Percentiles rank a stretch among this genome's conserved stretches.
phyloP scores from a whole-genome alignment of 1,140 invertebrate genomes.

The Periplaneta americana region DNA sequence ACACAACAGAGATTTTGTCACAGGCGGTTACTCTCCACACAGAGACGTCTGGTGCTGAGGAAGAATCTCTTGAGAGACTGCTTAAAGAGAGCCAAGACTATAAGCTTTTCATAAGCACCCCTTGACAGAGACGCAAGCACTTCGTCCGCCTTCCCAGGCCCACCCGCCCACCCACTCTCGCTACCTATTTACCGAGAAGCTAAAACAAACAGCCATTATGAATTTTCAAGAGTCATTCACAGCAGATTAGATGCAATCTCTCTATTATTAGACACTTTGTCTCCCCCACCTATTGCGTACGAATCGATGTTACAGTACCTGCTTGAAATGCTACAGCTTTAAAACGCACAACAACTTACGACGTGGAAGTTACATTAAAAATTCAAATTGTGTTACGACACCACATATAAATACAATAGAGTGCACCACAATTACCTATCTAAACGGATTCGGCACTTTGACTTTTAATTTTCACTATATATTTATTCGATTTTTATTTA shows the following conservation, averaged over 20 bases:
- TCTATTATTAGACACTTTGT: neutral
- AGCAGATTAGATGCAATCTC: neutral
- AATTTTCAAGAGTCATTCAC: neutral
- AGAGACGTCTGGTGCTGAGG: neutral
- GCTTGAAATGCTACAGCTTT: too few species aligned
- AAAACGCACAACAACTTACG: too few species aligned
- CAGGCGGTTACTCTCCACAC: neutral
- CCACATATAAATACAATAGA: too few species aligned
- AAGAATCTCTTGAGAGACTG: neutral
- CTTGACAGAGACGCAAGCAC: neutral
- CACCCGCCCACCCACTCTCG: too few species aligned
- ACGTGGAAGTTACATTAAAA: too few species aligned
- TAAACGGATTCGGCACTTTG: too few species aligned
- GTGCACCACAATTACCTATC: too few species aligned
- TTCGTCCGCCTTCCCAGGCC: neutral
- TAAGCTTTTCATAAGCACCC: neutral
- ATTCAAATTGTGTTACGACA: too few species aligned
- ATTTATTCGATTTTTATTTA: too few species aligned
- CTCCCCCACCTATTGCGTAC: too few species aligned
- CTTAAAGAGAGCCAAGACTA: neutral
- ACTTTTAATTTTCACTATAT: too few species aligned
- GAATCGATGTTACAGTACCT: too few species aligned
- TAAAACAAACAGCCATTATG: neutral
- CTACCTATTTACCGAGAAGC: neutral
- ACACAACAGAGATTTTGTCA: neutral